Percentiles rank a stretch among this genome's conserved stretches.
Evolutionary conservation across 1,140 invertebrate species (phyloP).

Genomic region (Cotesia glomerata): DNA sequence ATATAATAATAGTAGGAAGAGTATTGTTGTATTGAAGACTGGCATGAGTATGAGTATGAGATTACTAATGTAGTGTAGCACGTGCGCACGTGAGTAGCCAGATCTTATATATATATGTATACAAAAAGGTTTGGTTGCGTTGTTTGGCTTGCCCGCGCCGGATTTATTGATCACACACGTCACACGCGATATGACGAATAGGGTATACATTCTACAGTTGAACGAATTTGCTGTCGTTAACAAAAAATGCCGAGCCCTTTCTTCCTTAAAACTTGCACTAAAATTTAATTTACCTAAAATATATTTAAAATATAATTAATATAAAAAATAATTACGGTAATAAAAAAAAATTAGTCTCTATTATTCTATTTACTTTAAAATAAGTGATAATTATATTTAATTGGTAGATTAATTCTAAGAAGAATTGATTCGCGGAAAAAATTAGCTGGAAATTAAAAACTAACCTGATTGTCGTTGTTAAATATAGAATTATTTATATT

Average conservation of each 20-base stretch:
- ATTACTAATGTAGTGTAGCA: slow-evolving; percentile 9
- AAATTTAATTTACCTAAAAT: not conserved
- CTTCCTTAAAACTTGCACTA: no score
- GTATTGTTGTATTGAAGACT: not conserved
- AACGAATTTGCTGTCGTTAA: slow-evolving; percentile 6
- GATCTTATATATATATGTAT: not conserved
- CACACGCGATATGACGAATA: slow-evolving; percentile 52
- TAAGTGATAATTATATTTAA: no score
- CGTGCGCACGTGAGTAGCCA: slow-evolving; percentile 35
- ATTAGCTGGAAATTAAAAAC: no score
- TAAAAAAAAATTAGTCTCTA: no score
- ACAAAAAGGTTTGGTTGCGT: slow-evolving; percentile 13
- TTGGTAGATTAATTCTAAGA: no score
- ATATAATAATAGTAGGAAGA: not conserved
- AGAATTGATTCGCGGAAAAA: no score
- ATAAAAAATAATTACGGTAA: no score
- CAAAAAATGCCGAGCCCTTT: not conserved
- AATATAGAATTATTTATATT: no score
- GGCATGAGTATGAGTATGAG: no score
- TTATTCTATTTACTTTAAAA: no score
- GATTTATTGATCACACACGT: slow-evolving; percentile 62
- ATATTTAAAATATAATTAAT: not conserved
- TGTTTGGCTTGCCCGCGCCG: slow-evolving; percentile 49
- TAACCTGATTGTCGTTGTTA: no score
- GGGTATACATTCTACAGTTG: slow-evolving; percentile 26